Conservation (phyloP, 2,797 vertebrate species). For the Epinephelus coioides region DNA sequence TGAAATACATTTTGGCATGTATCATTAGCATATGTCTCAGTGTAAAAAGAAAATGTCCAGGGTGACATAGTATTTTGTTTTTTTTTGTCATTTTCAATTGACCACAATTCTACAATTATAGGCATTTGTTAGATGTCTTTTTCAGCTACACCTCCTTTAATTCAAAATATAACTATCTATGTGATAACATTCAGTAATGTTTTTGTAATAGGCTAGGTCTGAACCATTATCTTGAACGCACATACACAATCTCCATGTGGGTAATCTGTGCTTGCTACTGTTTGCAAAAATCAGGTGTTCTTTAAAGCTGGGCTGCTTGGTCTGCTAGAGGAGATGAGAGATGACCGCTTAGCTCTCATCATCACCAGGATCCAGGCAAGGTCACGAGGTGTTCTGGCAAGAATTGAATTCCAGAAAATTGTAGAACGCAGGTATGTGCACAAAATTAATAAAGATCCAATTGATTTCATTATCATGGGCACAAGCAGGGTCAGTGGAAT, state of each 20-base stretch:
- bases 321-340: conserved; percentile 88
- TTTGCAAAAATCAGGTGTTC: conserved; percentile 82
- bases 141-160: background rate
- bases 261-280: background rate
- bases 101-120: background rate
- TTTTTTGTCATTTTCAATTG: background rate
- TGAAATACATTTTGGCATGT: background rate
- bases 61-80: background rate
- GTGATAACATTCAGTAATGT: background rate
- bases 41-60: background rate
- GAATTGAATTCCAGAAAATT: conserved; percentile 88
- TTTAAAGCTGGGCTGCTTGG: conserved; percentile 90
- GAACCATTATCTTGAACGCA: background rate
- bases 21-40: background rate
- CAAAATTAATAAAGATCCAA: background rate
- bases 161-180: background rate
- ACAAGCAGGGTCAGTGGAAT: too few relatives aligned
- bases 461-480: background rate
- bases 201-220: background rate
- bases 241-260: too few relatives aligned
- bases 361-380: conserved; percentile 87
- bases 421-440: conserved; percentile 83
- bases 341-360: conserved; percentile 87
- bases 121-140: background rate
- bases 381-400: conserved; percentile 84